Evolutionary conservation across 1,140 invertebrate genomes (phyloP).

Genomic region (Anastrepha ludens): DNA sequence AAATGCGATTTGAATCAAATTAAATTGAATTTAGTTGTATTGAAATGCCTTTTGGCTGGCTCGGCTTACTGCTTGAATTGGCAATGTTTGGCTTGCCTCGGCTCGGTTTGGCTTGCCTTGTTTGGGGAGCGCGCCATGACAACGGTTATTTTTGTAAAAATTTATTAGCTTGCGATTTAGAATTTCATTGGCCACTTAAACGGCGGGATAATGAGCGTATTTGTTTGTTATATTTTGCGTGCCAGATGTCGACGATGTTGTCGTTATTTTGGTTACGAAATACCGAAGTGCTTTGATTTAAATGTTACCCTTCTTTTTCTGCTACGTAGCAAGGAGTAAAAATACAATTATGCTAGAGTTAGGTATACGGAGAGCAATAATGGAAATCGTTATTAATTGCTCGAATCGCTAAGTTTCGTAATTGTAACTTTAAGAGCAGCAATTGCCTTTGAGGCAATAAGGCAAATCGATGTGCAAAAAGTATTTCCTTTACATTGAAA

Average conservation of each 20-base stretch:
- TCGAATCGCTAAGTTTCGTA: no score
- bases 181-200: constrained; percentile 34
- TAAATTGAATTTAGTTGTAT: constrained; percentile 46
- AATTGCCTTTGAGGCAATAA: no score
- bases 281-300: background rate
- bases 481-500: no score
- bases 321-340: no score
- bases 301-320: background rate
- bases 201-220: constrained; percentile 40
- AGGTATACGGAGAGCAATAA: no score
- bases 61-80: background rate
- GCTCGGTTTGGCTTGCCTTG: constrained; percentile 1
- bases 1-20: constrained; percentile 51
- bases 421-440: no score
- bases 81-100: background rate
- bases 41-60: background rate
- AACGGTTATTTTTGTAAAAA: constrained; percentile 8
- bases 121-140: constrained; percentile 11
- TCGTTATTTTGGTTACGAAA: background rate
- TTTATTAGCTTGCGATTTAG: constrained; percentile 41
- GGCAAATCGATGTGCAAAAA: no score
- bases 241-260: constrained; percentile 26
- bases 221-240: constrained; percentile 17
- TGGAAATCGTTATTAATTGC: no score
- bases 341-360: no score